A percentile compares a stretch with the other conserved stretches of the same genome.
These are phyloP conservation scores for Cataglyphis hispanica DNA, from an alignment of 1,140 invertebrate genomes.

Conservation along the genomic window DNA sequence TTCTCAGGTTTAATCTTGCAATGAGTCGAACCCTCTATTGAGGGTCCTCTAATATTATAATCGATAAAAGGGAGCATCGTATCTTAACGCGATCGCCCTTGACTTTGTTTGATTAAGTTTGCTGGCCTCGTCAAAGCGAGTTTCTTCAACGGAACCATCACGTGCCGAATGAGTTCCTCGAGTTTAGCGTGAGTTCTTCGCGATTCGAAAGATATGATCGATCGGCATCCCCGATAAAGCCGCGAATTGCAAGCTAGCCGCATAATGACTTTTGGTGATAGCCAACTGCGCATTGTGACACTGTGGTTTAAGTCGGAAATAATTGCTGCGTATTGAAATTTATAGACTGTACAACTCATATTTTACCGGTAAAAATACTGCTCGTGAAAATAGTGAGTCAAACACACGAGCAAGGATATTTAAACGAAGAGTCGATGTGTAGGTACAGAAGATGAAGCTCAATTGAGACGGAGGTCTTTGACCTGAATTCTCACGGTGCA, in stretches of 20 bases:
- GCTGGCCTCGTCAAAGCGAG: not conserved
- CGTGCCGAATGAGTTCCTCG: not conserved
- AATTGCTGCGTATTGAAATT: conserved; percentile 54
- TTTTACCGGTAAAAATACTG: conserved; percentile 29
- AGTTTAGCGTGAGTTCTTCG: not conserved
- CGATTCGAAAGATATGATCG: conserved; percentile 5
- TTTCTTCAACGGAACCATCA: conserved; percentile 20
- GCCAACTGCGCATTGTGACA: conserved; percentile 40
- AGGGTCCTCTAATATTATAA: conserved; percentile 14
- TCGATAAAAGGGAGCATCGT: conserved; percentile 27
- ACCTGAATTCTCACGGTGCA: not conserved
- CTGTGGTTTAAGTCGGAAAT: conserved; percentile 53
- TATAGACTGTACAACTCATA: conserved; percentile 41
- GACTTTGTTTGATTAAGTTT: conserved; percentile 43
- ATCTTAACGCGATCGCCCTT: conserved; percentile 45
- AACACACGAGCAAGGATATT: conserved; percentile 2
- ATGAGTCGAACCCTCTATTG: not conserved
- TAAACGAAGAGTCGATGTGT: not conserved
- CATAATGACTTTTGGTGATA: conserved; percentile 34
- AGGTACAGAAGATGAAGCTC: not conserved
- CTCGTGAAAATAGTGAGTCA: conserved; percentile 36
- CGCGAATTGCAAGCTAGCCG: conserved; percentile 34
- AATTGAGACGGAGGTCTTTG: conserved; percentile 20
- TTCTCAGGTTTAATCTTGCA: conserved; percentile 17
- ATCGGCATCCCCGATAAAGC: conserved; percentile 6